Base-by-base conservation (phyloP, 2,797 vertebrate genomes). In the Ctenosaura bakeri region DNA sequence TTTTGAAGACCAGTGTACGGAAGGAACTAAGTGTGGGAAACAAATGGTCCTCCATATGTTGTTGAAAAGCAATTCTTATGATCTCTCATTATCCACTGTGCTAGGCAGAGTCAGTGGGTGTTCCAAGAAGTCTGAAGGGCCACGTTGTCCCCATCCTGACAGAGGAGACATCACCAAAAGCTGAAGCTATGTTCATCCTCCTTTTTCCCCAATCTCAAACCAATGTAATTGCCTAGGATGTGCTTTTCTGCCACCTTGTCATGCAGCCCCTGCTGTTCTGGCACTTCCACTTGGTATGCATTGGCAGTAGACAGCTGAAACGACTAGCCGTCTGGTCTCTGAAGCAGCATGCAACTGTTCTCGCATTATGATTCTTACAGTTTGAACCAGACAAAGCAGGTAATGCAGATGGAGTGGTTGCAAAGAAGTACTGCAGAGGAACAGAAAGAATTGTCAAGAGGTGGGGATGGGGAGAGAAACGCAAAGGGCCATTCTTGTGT, bases 221-320 rank as follows among this genome's bases (percentile, higher is more conserved):
- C 29, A 14, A 10, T n/a, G 0, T 56, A 12, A 26, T 82, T 62
- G 10, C n/a, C 46, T 50, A 10, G 22, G 32, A 1, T 73, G 0
- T 22, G 1, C 29, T n/a, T 84, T 14, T 6, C n/a, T 29, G 91
- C 88, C 0, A 0, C 1, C 29, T 85, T 42, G 88, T 38, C n/a
- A 38, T 59, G 0, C 18, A 0, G 16, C 85, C 56, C 71, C 81
- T 93, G 54, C 62, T 10, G 18, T 46, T 85, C 12, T 38, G 78
- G 71, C 83, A 52, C 59, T 0, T 59, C 76, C 32, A 1, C 46
- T 84, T n/a, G 0, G 52, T 62, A 7, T 82, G 85, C 80, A 78
- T 0, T 0, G 86, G 87, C 5, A 0, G 20, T 29, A 26, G 54
- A 0, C 16, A 1, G 6, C 1, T 87, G 88, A 79, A 91, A 88